These are phyloP conservation scores for Lerema accius DNA, from an alignment of 1,140 invertebrate genomes.

Conservation along the genomic window DNA sequence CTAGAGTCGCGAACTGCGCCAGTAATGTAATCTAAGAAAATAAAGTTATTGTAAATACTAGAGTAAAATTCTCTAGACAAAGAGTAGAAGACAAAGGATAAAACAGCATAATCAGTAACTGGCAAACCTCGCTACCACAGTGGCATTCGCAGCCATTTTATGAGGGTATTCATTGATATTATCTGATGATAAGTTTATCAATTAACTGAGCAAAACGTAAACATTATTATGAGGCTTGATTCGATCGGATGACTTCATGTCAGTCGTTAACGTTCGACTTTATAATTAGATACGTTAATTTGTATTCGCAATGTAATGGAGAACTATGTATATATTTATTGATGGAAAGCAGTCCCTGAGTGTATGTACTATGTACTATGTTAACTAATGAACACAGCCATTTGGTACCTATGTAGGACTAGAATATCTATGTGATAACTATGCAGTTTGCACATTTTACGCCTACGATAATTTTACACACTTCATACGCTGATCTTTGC, in stretches of 20 bases:
- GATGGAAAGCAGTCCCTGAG: constrained; percentile 31
- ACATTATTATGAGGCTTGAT: constrained; percentile 7
- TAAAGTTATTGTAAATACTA: too few relatives aligned
- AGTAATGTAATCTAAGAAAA: too few relatives aligned
- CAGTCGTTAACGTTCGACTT: constrained; percentile 9
- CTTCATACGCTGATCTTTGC: too few relatives aligned
- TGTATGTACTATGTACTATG: constrained; percentile 24
- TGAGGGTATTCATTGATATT: background rate
- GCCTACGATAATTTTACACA: too few relatives aligned
- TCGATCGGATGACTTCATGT: constrained; percentile 13
- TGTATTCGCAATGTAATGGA: background rate
- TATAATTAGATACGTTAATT: constrained; percentile 12
- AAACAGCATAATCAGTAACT: too few relatives aligned
- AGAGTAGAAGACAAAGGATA: too few relatives aligned
- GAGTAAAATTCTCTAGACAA: too few relatives aligned
- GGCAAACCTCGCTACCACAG: too few relatives aligned
- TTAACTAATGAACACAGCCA: constrained; percentile 16
- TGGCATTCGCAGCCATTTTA: background rate
- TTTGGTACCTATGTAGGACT: too few relatives aligned
- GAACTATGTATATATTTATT: constrained; percentile 3
- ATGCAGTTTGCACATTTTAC: too few relatives aligned
- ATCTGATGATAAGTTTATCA: background rate
- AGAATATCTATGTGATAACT: too few relatives aligned
- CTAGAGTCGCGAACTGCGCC: too few relatives aligned
- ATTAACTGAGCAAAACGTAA: constrained; percentile 7